These are phyloP conservation scores for Tortricodes alternella DNA, from an alignment of 2,888 invertebrate genomes.

Conservation along the genomic window DNA sequence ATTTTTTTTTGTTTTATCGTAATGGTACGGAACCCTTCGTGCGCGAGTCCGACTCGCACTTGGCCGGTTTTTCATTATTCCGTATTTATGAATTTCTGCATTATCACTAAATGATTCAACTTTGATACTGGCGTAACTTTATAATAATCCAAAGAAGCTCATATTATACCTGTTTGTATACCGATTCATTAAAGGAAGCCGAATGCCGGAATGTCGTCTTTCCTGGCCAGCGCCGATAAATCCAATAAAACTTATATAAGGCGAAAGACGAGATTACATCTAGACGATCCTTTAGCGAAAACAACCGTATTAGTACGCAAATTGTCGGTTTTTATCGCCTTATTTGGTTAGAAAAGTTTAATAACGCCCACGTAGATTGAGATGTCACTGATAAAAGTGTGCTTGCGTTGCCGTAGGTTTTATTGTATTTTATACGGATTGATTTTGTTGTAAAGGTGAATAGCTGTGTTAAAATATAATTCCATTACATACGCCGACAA, in stretches of 20 bases:
- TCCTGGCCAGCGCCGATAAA: conserved; percentile 54
- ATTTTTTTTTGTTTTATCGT: too few relatives aligned
- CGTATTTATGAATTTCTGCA: too few relatives aligned
- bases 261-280: conserved; percentile 60
- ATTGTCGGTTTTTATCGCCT: conserved; percentile 51
- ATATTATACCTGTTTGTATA: conserved; percentile 30
- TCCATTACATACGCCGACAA: too few relatives aligned
- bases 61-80: too few relatives aligned
- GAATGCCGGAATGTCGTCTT: conserved; percentile 50
- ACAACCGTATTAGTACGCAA: conserved; percentile 60
- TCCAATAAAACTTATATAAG: conserved; percentile 61
- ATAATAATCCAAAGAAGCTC: background rate
- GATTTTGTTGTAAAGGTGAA: too few relatives aligned
- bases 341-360: conserved; percentile 48
- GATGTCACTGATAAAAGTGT: conserved; percentile 8
- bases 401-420: conserved; percentile 1
- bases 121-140: too few relatives aligned
- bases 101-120: too few relatives aligned
- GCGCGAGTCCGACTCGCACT: too few relatives aligned
- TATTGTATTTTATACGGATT: background rate
- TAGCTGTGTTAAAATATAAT: too few relatives aligned
- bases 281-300: conserved; percentile 56
- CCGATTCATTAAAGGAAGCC: conserved; percentile 56
- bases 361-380: conserved; percentile 46
- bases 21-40: too few relatives aligned